Evolutionary conservation across 2,888 invertebrate genomes (phyloP), one percentile per base, ranked within the genome.

Genomic region (Leistus spinibarbis): DNA sequence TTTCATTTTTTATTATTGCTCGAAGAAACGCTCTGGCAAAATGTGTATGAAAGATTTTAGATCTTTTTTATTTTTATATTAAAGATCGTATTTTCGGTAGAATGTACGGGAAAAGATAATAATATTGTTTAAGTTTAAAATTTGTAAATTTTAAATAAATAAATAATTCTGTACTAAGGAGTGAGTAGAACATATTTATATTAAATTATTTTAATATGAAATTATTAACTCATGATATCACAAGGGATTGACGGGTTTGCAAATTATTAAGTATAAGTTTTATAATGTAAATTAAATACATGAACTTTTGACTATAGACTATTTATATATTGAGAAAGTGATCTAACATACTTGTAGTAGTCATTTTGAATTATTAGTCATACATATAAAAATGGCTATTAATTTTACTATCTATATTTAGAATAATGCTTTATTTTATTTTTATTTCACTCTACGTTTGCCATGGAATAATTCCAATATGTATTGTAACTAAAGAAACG

Each of bases 41-140:
- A 20, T 24, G 53, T 66, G 1, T 66, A 66, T 53, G 66, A 53
- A 66, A 66, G 20, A 66, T 20, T 20, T 16, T 53, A 66, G 53
- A 53, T 53, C 19, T 66, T 66, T 69, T 60, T 69, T 69, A 69
- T 69, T 69, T 69, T 69, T 69, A 69, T 69, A 69, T 69, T 69
- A 69, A 68, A 68, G 68, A 68, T 68, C 53, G 54, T 68, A 68
- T 68, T 68, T 68, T 68, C 68, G 22, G 68, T 68, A 68, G 68
- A 23, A 54, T 23, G 64, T 64, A 64, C 68, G 22, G 40, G 22
- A 13, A 22, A 68, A 19, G 20, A 54, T 54, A 68, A 68, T 66
- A 54, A 54, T 68, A 22, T 68, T 68, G 24, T 68, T 68, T 68
- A 68, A 67, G 67, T 67, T 67, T 17, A 22, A 68, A 68, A 68